Evolutionary conservation across 2,797 vertebrate genomes (phyloP).

Genomic region (Anisognathus igniventris): DNA sequence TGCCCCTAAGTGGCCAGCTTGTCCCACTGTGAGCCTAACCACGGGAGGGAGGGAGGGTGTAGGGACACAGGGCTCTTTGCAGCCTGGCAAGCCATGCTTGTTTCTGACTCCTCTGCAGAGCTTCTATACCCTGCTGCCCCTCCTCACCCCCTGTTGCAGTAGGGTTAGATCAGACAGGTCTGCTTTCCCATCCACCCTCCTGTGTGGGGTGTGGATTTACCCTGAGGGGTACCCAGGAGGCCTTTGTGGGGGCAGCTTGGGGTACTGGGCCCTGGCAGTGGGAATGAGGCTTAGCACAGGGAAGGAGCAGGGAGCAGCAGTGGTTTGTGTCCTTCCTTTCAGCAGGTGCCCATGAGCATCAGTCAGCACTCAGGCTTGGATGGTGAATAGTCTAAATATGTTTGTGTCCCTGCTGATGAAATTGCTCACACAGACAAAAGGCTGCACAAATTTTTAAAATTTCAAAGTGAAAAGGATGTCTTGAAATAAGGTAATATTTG

Average conservation of each 20-base stretch:
- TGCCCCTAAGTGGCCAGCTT: accelerated
- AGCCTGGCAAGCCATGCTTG: background rate
- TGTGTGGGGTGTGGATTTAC: background rate
- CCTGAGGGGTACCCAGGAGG: background rate
- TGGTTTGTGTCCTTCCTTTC: background rate
- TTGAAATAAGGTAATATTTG: background rate
- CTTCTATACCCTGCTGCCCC: background rate
- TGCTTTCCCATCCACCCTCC: background rate
- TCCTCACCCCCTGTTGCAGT: background rate
- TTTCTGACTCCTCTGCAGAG: background rate
- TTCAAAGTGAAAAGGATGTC: background rate
- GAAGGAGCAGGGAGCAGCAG: background rate
- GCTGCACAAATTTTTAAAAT: background rate
- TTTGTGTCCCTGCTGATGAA: background rate
- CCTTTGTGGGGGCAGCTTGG: background rate
- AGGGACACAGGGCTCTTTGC: background rate
- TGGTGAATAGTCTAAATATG: background rate
- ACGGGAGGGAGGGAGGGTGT: accelerated
- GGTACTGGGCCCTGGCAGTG: background rate
- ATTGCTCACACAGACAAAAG: background rate
- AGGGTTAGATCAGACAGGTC: background rate
- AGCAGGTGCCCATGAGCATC: background rate
- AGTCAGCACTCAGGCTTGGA: background rate
- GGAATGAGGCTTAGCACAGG: background rate
- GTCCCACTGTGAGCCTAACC: background rate